phyloP scores from a whole-genome alignment of 2,113 vertebrate genomes.

The Dicaeum eximium region DNA sequence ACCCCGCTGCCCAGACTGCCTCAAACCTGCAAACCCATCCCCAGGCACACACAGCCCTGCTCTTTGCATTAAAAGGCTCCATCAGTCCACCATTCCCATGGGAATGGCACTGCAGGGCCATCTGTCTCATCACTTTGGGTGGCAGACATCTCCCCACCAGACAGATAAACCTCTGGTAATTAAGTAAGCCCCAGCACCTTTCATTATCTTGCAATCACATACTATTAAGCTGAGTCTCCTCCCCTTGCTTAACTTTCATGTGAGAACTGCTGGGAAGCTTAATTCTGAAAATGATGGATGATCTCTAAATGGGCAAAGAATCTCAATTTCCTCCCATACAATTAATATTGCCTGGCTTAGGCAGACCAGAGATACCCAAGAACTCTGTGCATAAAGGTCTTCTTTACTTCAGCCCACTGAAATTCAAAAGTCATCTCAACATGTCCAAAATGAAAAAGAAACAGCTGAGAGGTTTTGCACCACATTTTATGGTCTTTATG shows the following conservation, averaged over 20 bases:
- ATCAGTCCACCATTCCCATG: background rate
- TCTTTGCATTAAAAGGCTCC: background rate
- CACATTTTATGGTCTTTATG: background rate
- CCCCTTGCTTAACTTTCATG: background rate
- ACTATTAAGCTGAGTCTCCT: background rate
- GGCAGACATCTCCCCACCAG: background rate
- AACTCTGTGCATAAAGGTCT: background rate
- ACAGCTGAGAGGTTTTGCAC: background rate
- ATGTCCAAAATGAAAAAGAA: background rate
- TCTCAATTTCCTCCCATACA: slow-evolving; percentile 1
- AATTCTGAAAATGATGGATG: slow-evolving; percentile 24
- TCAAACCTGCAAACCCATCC: background rate
- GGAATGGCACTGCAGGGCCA: background rate
- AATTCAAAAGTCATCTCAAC: background rate
- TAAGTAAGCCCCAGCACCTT: background rate
- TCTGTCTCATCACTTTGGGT: background rate
- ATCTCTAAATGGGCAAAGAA: slow-evolving; percentile 1
- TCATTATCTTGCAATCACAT: background rate
- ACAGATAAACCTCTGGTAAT: background rate
- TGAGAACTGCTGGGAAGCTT: background rate
- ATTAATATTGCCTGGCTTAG: background rate
- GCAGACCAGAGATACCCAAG: background rate
- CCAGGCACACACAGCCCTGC: background rate
- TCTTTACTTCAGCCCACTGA: background rate
- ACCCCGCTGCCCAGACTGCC: background rate